Percentiles rank a stretch among this genome's conserved stretches.
These are phyloP conservation scores for Paradisaea rubra DNA, from an alignment of 2,113 vertebrate species.

Conservation along the genomic window DNA sequence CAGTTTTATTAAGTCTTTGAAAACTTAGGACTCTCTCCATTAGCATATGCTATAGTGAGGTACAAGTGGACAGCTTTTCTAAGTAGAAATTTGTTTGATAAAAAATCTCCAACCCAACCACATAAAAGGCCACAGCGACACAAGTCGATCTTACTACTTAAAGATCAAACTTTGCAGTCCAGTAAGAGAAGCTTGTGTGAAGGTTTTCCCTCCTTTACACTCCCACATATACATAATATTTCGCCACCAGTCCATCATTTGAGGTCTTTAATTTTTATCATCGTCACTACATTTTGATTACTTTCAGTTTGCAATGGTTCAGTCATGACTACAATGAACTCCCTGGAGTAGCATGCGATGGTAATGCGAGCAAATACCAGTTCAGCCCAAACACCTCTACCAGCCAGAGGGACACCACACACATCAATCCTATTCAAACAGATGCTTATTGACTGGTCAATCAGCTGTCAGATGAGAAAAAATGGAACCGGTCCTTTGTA, in stretches of 20 bases:
- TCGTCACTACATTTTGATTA: neutral
- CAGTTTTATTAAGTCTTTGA: neutral
- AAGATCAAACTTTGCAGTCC: neutral
- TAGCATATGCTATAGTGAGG: neutral
- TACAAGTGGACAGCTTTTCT: neutral
- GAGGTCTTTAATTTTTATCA: neutral
- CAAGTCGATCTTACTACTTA: neutral
- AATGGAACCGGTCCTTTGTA: neutral
- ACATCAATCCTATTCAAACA: conserved; percentile 2
- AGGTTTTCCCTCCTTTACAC: neutral
- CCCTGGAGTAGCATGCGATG: neutral
- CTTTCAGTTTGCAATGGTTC: neutral
- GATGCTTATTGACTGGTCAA: neutral
- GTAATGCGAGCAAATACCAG: neutral
- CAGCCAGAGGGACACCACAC: neutral
- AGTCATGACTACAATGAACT: neutral
- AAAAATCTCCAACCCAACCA: neutral
- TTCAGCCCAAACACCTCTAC: conserved; percentile 40
- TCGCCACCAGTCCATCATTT: neutral
- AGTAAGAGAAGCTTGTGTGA: neutral
- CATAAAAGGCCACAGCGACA: neutral
- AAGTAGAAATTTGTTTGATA: neutral
- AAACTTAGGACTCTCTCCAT: neutral
- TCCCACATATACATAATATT: neutral
- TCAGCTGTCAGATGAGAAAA: neutral